Evolutionary conservation across 1,140 invertebrate species (phyloP).

Genomic region (Paraescarpia echinospica): DNA sequence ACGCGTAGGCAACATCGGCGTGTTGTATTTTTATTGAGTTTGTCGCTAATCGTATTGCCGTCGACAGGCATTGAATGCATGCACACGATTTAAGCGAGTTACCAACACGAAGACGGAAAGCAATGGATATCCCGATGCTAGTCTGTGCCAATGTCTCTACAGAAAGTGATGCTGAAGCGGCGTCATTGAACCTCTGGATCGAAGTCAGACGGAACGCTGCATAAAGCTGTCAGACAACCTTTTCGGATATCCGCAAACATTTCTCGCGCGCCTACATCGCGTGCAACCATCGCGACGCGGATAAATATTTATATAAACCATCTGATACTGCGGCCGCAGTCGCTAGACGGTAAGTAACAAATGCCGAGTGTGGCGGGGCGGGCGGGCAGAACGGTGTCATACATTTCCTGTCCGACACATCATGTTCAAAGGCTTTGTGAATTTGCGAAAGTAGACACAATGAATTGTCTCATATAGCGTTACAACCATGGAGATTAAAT

Average conservation of each 20-base stretch:
- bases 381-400: not conserved
- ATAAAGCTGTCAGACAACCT: not conserved
- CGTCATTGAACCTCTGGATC: not conserved
- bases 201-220: not conserved
- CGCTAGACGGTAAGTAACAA: not conserved
- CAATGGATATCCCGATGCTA: not conserved
- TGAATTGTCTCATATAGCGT: too few relatives aligned
- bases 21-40: not conserved
- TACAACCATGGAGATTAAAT: too few relatives aligned
- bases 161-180: not conserved
- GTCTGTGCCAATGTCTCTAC: not conserved
- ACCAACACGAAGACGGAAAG: not conserved
- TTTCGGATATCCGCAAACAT: not conserved
- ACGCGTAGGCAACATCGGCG: not conserved
- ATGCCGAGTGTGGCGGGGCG: not conserved
- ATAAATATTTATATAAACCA: not conserved
- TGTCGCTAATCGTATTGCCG: not conserved
- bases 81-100: not conserved
- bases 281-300: too few relatives aligned
- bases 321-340: not conserved
- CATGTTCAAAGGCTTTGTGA: not conserved
- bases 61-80: not conserved
- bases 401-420: not conserved
- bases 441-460: not conserved
- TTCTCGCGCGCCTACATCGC: not conserved